Conservation (phyloP, 2,797 vertebrate species). For the Spheniscus humboldti region DNA sequence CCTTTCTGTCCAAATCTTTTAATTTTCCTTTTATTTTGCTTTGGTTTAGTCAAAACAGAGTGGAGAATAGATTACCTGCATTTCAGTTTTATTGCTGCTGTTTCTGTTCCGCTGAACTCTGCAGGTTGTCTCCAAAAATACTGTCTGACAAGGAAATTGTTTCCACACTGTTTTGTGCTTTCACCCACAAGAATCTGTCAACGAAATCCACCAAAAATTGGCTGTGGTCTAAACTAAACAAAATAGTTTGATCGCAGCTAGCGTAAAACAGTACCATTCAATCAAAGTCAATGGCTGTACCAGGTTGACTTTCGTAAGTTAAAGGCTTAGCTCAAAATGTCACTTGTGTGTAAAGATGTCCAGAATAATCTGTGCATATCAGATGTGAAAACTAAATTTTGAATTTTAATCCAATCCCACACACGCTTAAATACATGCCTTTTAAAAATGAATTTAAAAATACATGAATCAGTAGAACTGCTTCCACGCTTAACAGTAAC, state of each 20-base stretch:
- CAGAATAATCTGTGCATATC: not conserved
- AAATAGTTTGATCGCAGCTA: not conserved
- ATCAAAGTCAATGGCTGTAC: not conserved
- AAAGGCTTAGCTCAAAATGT: not conserved
- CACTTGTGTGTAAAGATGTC: not conserved
- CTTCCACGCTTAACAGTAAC: not conserved
- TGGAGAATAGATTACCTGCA: not conserved
- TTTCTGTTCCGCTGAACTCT: not conserved
- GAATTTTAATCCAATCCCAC: not conserved
- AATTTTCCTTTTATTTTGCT: not conserved
- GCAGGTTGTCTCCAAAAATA: conserved; percentile 4
- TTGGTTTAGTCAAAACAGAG: not conserved
- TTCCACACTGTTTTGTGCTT: conserved; percentile 1
- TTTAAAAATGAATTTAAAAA: not conserved
- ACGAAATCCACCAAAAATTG: not conserved
- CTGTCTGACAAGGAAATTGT: conserved; percentile 29
- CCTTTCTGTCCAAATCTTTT: not conserved
- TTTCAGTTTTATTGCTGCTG: not conserved
- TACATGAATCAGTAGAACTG: not conserved
- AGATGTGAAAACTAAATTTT: not conserved
- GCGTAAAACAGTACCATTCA: not conserved
- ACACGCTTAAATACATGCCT: not conserved
- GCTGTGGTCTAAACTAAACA: not conserved
- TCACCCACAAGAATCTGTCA: not conserved
- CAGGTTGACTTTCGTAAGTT: not conserved